Evolutionary conservation across 1,140 invertebrate genomes (phyloP).

Genomic region (Aphelenchoides avenae): DNA sequence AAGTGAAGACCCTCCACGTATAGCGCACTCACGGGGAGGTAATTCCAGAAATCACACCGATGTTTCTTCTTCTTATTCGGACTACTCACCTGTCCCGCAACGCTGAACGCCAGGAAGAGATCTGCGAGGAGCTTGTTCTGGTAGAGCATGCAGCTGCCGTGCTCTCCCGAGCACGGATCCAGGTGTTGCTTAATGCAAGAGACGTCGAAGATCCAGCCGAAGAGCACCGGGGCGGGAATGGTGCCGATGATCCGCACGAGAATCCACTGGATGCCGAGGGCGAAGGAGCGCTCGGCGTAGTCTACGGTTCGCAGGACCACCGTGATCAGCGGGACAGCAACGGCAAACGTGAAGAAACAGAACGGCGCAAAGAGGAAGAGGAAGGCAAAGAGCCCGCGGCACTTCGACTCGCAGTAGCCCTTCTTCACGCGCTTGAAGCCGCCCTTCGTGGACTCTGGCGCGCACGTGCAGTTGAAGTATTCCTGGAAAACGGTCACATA

Average conservation of each 20-base stretch:
- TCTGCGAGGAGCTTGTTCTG: constrained; percentile 56
- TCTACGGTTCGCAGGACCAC: constrained; percentile 58
- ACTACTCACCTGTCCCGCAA: constrained; percentile 55
- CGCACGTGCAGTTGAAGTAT: constrained; percentile 54
- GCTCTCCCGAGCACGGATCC: constrained; percentile 50
- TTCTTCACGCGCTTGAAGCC: constrained; percentile 48
- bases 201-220: constrained; percentile 59
- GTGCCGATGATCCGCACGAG: constrained; percentile 56
- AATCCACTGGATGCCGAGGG: constrained; percentile 59
- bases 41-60: no score
- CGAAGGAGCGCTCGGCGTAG: constrained; percentile 56
- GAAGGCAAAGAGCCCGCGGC: constrained; percentile 51
- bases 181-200: constrained; percentile 55
- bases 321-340: constrained; percentile 57
- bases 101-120: constrained; percentile 53
- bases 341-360: constrained; percentile 58
- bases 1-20: no score
- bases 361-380: constrained; percentile 57
- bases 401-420: constrained; percentile 58
- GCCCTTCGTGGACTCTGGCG: constrained; percentile 46
- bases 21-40: no score
- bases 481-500: constrained; percentile 29
- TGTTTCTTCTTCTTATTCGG: no score
- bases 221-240: constrained; percentile 57
- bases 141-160: constrained; percentile 56